A percentile compares a stretch with the other conserved stretches of the same genome.
These are phyloP conservation scores for Nemotelus nigrinus DNA, from an alignment of 2,888 invertebrate species.

Conservation along the genomic window DNA sequence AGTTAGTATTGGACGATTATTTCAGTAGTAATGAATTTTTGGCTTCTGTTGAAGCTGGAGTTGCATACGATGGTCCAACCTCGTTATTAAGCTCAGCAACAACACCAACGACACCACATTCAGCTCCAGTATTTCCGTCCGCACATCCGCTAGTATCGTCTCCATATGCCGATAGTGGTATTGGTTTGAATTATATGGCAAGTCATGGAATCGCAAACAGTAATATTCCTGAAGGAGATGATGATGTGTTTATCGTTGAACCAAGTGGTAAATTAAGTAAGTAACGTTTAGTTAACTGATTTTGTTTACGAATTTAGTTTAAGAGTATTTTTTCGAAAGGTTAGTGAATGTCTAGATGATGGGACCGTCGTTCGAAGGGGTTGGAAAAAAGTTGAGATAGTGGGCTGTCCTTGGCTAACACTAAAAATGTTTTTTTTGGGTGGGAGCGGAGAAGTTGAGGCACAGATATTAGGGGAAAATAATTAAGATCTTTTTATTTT, in stretches of 20 bases:
- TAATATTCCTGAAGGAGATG: slow-evolving; percentile 60
- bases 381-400: no score
- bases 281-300: background rate
- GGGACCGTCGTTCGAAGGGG: no score
- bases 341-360: background rate
- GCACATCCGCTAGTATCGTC: slow-evolving; percentile 52
- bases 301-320: background rate
- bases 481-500: no score
- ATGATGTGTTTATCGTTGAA: slow-evolving; percentile 62
- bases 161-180: slow-evolving; percentile 63
- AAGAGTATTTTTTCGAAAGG: background rate
- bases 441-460: no score
- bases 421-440: no score
- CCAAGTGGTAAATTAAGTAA: slow-evolving; percentile 54
- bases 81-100: slow-evolving; percentile 62
- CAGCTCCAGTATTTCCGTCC: slow-evolving; percentile 54
- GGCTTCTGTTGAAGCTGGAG: slow-evolving; percentile 64
- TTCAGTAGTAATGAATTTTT: slow-evolving; percentile 69
- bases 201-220: slow-evolving; percentile 53
- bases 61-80: slow-evolving; percentile 61
- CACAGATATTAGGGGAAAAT: no score
- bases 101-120: slow-evolving; percentile 60
- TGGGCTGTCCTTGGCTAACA: no score
- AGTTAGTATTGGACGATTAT: slow-evolving; percentile 87
- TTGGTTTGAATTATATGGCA: slow-evolving; percentile 63